phyloP scores from a whole-genome alignment of 2,797 vertebrate species.

The Acipenser transmontanus region DNA sequence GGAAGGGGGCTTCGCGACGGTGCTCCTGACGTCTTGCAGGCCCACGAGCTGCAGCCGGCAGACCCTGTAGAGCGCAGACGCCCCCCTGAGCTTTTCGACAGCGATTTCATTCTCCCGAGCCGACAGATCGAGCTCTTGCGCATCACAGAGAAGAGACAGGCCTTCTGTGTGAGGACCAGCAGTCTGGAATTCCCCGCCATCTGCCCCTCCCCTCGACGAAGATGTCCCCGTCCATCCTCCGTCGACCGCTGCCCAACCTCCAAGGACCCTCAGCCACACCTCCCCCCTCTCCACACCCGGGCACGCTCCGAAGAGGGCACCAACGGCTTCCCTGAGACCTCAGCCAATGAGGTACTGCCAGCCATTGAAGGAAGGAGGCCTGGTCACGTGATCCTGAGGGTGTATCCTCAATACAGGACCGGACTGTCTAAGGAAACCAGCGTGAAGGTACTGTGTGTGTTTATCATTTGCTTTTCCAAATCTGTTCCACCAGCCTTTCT shows the following conservation, averaged over 20 bases:
- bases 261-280: slow-evolving; percentile 27
- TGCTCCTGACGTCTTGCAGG: slow-evolving; percentile 69
- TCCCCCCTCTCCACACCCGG: slow-evolving; percentile 37
- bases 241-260: slow-evolving; percentile 51
- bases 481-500: no score
- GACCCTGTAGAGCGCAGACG: slow-evolving; percentile 37
- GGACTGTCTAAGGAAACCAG: slow-evolving; percentile 81
- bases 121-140: slow-evolving; percentile 81
- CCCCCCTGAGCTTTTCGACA: slow-evolving; percentile 64
- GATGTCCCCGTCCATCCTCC: slow-evolving; percentile 52
- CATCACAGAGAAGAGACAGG: slow-evolving; percentile 84
- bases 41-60: slow-evolving; percentile 46
- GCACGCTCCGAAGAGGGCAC: slow-evolving; percentile 70
- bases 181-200: slow-evolving; percentile 77
- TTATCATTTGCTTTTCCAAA: no score
- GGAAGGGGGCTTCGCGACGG: slow-evolving; percentile 51
- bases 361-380: slow-evolving; percentile 24
- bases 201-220: slow-evolving; percentile 38
- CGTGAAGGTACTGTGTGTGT: slow-evolving; percentile 63
- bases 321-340: slow-evolving; percentile 55
- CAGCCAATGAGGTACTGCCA: slow-evolving; percentile 9
- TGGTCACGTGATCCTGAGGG: slow-evolving; percentile 63
- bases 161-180: slow-evolving; percentile 80
- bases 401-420: slow-evolving; percentile 79
- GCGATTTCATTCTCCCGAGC: slow-evolving; percentile 84